phyloP scores from a whole-genome alignment of 2,797 vertebrate genomes.

The Podarcis siculus region DNA sequence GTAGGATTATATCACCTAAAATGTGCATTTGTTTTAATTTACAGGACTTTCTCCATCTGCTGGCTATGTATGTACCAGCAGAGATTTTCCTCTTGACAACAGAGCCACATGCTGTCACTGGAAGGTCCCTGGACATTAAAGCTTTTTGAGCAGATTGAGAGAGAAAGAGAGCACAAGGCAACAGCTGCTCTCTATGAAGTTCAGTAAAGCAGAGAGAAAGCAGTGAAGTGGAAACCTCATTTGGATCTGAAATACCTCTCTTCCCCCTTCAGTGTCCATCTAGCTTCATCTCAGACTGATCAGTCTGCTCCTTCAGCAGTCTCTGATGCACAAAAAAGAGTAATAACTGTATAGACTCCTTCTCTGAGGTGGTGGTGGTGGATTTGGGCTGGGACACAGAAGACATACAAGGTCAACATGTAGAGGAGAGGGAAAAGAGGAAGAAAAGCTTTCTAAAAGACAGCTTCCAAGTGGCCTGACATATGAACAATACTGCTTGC shows the following conservation, averaged over 20 bases:
- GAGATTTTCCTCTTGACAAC: conserved; percentile 64
- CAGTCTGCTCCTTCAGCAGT: conserved; percentile 40
- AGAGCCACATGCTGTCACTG: conserved; percentile 59
- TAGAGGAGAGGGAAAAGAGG: conserved; percentile 43
- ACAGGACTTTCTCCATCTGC: conserved; percentile 63
- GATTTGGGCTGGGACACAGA: conserved; percentile 46
- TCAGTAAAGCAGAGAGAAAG: conserved; percentile 62
- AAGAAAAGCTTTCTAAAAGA: conserved; percentile 4
- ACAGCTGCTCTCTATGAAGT: conserved; percentile 59
- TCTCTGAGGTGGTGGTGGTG: not conserved
- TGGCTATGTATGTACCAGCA: conserved; percentile 67
- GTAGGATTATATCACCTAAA: conserved; percentile 59
- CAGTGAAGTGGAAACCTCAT: conserved; percentile 63
- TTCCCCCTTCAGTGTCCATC: conserved; percentile 45
- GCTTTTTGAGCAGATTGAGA: conserved; percentile 61
- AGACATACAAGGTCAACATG: conserved; percentile 30
- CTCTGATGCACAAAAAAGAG: conserved; percentile 54
- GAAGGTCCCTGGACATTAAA: conserved; percentile 62
- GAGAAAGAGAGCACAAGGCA: conserved; percentile 32
- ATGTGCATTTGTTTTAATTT: conserved; percentile 70
- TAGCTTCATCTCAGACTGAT: conserved; percentile 55
- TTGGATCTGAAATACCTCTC: conserved; percentile 58
- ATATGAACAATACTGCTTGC: conserved; percentile 26
- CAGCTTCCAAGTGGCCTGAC: conserved; percentile 6
- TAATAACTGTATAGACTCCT: conserved; percentile 3